Base-by-base conservation (phyloP, 2,888 invertebrate species). In the Lepidonotus clava region DNA sequence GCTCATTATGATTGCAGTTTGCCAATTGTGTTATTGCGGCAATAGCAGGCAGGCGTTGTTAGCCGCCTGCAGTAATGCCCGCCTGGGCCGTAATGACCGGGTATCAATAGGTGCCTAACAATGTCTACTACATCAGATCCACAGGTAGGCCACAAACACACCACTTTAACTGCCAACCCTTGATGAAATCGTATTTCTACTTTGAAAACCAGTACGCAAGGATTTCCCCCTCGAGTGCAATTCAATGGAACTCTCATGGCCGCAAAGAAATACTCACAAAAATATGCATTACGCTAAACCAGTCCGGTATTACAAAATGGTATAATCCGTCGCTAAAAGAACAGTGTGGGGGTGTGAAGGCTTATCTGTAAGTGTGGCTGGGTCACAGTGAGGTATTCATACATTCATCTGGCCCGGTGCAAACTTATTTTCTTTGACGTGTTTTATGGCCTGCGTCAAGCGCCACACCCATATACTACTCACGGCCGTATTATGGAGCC, bases 391-490 rank as follows among this genome's bases (percentile, higher is more conserved):
- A 34, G 14, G 71, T 71, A 71, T 71, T 71, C 71, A 71, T 71
- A 71, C 71, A 71, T 71, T 18, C 71, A 38, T 1, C 2, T 0
- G 1, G 36, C 21, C 36, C 71, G 34, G 11, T 71, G 36, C n/a
- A n/a, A n/a, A n/a, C n/a, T n/a, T n/a, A n/a, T n/a, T n/a, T n/a
- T n/a, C n/a, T n/a, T n/a, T n/a, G n/a, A n/a, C 21, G 8, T 71
- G 24, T n/a, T 71, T 71, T 71, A 71, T 71, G 38, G 36, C 71
- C 71, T 38, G 71, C 38, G 71, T 71, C 36, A 71, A 71, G 71
- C 38, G 71, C 71, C 36, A 24, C 38, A 21, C 71, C 71, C 71
- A 71, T 71, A 71, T 71, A 71, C 71, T 71, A 71, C 71, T 71
- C 38, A 71, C 34, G 14, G 21, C 18, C 18, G 38, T 71, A 71